Conservation (phyloP, 2,797 vertebrate species). For the Alcedo atthis region DNA sequence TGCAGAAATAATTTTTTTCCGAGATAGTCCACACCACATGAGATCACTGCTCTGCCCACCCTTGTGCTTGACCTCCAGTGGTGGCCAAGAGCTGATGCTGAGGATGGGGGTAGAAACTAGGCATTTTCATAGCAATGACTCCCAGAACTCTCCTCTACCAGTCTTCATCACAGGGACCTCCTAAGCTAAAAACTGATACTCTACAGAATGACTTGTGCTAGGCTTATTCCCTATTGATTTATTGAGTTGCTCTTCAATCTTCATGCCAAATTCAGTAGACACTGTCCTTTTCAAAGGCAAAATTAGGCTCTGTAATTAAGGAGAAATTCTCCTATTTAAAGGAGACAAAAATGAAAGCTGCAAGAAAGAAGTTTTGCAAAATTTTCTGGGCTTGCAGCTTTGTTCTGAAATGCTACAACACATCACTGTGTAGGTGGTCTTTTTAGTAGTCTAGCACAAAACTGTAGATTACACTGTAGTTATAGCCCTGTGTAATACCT, state of each 20-base stretch:
- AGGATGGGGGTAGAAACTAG: not conserved
- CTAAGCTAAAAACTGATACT: not conserved
- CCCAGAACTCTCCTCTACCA: not conserved
- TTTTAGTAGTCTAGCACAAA: not conserved
- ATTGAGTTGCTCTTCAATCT: not conserved
- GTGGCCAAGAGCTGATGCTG: not conserved
- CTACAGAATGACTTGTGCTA: not conserved
- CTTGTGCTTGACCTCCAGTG: not conserved
- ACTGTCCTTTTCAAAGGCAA: not conserved
- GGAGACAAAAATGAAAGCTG: not conserved
- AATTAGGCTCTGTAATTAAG: constrained; percentile 22
- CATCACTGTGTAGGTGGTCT: not conserved
- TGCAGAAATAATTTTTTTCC: not conserved
- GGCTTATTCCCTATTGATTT: not conserved
- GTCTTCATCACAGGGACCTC: not conserved
- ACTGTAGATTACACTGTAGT: not conserved
- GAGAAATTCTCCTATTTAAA: not conserved
- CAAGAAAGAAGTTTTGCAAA: not conserved
- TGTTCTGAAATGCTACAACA: not conserved
- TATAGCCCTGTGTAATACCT: not conserved
- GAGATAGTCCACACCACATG: not conserved
- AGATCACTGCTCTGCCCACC: not conserved
- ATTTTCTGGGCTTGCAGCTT: not conserved
- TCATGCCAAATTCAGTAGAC: not conserved
- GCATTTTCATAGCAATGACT: not conserved